Conservation (phyloP, 2,113 vertebrate species). For the Acanthisitta chloris region DNA sequence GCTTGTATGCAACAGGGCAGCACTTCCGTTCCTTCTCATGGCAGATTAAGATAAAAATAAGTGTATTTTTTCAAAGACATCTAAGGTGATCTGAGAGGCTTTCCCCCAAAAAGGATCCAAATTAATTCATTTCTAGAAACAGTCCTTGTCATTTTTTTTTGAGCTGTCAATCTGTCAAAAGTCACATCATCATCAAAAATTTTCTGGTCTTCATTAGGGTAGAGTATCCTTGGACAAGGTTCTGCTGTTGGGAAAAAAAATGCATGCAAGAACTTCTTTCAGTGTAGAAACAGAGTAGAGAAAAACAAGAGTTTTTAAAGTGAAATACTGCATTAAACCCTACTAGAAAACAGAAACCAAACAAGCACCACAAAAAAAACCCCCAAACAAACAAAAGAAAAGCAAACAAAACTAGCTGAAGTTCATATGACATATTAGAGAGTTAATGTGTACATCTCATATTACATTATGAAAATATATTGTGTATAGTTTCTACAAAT, state of each 20-base stretch:
- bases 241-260: background rate
- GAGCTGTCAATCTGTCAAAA: background rate
- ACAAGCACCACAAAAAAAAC: no score
- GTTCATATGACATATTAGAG: background rate
- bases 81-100: background rate
- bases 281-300: background rate
- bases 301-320: background rate
- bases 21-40: background rate
- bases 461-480: background rate
- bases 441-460: background rate
- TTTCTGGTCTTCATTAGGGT: background rate
- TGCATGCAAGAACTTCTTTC: background rate
- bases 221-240: background rate
- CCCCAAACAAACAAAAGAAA: no score
- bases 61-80: background rate
- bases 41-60: background rate
- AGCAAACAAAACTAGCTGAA: no score
- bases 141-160: background rate
- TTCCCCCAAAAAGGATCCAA: accelerated
- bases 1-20: background rate
- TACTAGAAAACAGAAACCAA: no score
- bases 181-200: background rate
- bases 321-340: no score
- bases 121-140: background rate
- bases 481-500: background rate